Evolutionary conservation across 2,797 vertebrate genomes (phyloP).

Genomic region (Pseudopleuronectes americanus): DNA sequence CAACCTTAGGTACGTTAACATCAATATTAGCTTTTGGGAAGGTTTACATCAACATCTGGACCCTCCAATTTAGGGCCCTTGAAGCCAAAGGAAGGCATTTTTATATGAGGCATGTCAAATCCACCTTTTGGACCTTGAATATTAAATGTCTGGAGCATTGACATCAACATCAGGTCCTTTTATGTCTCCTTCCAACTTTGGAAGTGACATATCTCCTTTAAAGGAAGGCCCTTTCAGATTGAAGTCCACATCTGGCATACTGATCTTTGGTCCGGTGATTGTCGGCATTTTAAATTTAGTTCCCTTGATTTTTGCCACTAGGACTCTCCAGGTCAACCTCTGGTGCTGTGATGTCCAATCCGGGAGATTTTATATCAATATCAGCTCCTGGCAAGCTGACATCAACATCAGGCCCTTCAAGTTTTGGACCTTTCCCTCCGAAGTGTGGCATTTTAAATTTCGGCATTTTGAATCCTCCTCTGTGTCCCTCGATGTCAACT

Average conservation of each 20-base stretch:
- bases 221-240: conserved; percentile 47
- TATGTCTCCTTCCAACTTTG: conserved; percentile 45
- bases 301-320: conserved; percentile 42
- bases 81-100: neutral
- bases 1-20: neutral
- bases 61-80: neutral
- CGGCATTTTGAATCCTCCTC: conserved; percentile 42
- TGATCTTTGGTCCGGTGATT: conserved; percentile 16
- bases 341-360: conserved; percentile 13
- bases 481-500: neutral
- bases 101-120: conserved; percentile 35
- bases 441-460: conserved; percentile 64
- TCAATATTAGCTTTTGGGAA: conserved; percentile 77
- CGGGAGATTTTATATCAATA: too few species aligned
- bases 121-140: neutral
- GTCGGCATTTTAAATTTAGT: conserved; percentile 34
- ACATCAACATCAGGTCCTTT: neutral
- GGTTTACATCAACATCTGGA: neutral
- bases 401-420: conserved; percentile 33
- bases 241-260: conserved; percentile 47
- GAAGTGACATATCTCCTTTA: conserved; percentile 45
- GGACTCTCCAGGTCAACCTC: conserved; percentile 48
- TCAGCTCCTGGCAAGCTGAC: conserved; percentile 18
- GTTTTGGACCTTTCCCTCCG: too few species aligned
- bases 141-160: conserved; percentile 9